Evolutionary conservation across 2,113 vertebrate species (phyloP).

Genomic region (Antennarius striatus): DNA sequence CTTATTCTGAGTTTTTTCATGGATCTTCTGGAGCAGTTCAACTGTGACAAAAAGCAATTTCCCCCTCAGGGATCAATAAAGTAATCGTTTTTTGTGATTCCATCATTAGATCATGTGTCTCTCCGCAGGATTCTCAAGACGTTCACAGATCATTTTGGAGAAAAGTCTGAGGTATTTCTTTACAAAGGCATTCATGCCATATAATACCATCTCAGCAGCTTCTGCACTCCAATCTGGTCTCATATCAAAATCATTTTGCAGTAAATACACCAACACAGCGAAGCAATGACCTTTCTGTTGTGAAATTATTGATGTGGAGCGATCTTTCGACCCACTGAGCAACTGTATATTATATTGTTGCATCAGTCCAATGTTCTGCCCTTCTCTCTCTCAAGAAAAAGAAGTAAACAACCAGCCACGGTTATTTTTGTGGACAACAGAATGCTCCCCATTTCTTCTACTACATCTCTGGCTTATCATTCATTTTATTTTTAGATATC

Average conservation of each 20-base stretch:
- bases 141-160: neutral
- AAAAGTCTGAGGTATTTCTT: neutral
- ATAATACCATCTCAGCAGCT: constrained; percentile 21
- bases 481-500: constrained; percentile 32
- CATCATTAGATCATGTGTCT: no score
- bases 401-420: constrained; percentile 25
- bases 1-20: no score
- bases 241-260: constrained; percentile 38
- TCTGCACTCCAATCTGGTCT: constrained; percentile 40
- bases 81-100: no score
- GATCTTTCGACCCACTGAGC: constrained; percentile 24
- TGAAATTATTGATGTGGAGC: constrained; percentile 55
- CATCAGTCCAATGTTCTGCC: constrained; percentile 34
- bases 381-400: constrained; percentile 21
- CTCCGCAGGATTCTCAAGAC: neutral
- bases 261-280: constrained; percentile 43
- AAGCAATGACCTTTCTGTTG: constrained; percentile 55
- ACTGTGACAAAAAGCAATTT: no score
- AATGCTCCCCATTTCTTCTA: constrained; percentile 10
- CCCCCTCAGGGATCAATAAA: no score
- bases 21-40: no score
- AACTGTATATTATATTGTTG: constrained; percentile 23
- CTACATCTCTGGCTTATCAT: constrained; percentile 6
- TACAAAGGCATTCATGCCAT: constrained; percentile 24
- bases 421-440: neutral